Percentiles rank a stretch among this genome's conserved stretches.
phyloP scores from a whole-genome alignment of 2,888 invertebrate species.

The Hypolimnas misippus region DNA sequence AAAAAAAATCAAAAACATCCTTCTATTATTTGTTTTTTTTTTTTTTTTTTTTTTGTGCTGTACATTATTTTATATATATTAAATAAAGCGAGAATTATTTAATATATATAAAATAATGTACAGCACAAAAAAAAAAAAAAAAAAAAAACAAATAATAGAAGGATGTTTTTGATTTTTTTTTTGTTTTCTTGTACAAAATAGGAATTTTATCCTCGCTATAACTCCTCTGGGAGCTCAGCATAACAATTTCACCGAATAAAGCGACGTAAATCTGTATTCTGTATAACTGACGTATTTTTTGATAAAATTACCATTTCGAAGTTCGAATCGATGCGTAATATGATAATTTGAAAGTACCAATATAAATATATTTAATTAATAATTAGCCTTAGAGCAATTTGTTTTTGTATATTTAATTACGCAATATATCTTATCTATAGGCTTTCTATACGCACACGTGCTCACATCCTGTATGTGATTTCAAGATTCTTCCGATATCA shows the following conservation, averaged over 20 bases:
- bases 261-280: not conserved
- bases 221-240: not conserved
- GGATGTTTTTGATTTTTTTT: too few relatives aligned
- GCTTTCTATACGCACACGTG: conserved; percentile 9
- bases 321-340: not conserved
- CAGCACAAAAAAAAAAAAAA: too few relatives aligned
- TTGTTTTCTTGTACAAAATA: not conserved
- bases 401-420: not conserved
- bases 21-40: too few relatives aligned
- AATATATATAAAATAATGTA: too few relatives aligned
- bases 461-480: conserved; percentile 18
- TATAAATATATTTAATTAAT: not conserved
- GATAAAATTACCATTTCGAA: not conserved
- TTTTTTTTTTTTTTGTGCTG: too few relatives aligned
- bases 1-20: too few relatives aligned
- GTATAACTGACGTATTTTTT: not conserved
- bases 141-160: too few relatives aligned
- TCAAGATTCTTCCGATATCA: conserved; percentile 27
- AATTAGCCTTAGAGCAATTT: not conserved
- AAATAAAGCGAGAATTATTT: too few relatives aligned
- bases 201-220: not conserved
- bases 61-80: too few relatives aligned
- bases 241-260: not conserved
- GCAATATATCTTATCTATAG: not conserved
- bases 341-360: not conserved